Base-by-base conservation (phyloP, 92 coral and sea anemone genomes). In the Paragorgia papillata region DNA sequence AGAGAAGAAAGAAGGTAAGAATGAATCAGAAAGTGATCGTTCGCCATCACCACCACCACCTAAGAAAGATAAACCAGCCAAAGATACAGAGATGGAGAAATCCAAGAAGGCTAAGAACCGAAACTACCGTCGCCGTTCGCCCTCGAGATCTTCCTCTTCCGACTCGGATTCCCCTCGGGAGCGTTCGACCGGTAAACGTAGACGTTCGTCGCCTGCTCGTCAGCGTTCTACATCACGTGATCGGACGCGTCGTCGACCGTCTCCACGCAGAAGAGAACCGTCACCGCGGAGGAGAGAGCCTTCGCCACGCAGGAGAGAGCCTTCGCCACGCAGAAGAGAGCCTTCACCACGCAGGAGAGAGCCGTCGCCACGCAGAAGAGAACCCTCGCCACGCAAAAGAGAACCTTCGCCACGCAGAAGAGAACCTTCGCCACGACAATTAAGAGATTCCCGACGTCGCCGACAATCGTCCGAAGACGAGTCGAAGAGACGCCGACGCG, bases 41-140 rank as follows among this genome's bases (percentile, higher is more conserved):
- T 93, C 97, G 10, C 88, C 97, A 0, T 88, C 97, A 3, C 88
- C 97, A 0, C 89, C 97, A 3, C 84, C 88, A 22, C 91, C 97
- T 22, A 56, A 73, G 22, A 51, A 69, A 62, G 30, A 80, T 9
- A 89, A 86, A 78, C 82, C 79, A 44, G 78, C 79, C 66, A 85
- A 90, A 0, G 90, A 91, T 0, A 14, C 21, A 14, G 88, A 87
- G 14, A 40, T 85, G 24, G 97, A 96, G 6, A 88, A 89, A 69
- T 87, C 97, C 0, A 86, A 92, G 83, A 95, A 91, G 75, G 85
- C 90, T 1, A 90, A 92, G 31, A 90, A 89, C 57, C 90, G 99
- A 41, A 84, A 96, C 51, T 95, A 95, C 69, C 87, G 99, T 50
- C 87, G 89, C 41, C 89, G 88, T 44, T 86, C 92, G 0, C 90